These are phyloP conservation scores for Drosophila niveifrons DNA, from an alignment of 2,888 invertebrate species.

Conservation along the genomic window DNA sequence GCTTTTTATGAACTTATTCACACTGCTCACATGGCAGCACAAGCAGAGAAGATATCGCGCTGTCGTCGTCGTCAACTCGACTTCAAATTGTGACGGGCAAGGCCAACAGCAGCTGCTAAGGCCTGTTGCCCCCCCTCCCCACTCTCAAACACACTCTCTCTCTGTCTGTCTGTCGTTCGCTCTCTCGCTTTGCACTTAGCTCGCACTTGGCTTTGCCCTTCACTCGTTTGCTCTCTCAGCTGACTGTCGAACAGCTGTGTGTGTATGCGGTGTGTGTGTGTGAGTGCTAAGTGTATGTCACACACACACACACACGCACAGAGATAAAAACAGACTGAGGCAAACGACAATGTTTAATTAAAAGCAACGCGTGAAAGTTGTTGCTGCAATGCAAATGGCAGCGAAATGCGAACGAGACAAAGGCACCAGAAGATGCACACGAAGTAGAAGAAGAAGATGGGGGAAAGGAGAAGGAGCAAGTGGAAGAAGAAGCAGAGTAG, in stretches of 20 bases:
- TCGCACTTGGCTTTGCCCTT: background rate
- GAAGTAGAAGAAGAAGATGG: background rate
- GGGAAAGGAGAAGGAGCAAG: too few species aligned
- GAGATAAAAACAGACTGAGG: slow-evolving; percentile 5
- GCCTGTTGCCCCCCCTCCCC: slow-evolving; percentile 10
- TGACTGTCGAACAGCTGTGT: slow-evolving; percentile 2
- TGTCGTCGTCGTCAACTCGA: slow-evolving; percentile 56
- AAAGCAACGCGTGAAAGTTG: slow-evolving; percentile 53
- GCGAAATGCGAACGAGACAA: slow-evolving; percentile 24
- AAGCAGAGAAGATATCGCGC: slow-evolving; percentile 7
- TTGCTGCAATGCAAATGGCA: slow-evolving; percentile 29
- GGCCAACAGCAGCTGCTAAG: slow-evolving; percentile 39
- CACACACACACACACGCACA: slow-evolving; percentile 22
- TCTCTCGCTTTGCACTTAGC: background rate
- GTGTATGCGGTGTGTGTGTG: background rate
- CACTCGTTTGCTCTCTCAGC: background rate
- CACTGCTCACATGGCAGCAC: slow-evolving; percentile 30
- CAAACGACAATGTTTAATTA: slow-evolving; percentile 64
- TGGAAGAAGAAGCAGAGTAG: background rate
- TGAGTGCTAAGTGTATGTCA: slow-evolving; percentile 19
- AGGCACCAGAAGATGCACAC: background rate
- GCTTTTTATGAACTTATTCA: slow-evolving; percentile 66
- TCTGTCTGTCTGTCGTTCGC: background rate
- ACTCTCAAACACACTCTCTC: slow-evolving; percentile 4
- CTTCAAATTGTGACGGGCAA: slow-evolving; percentile 64